Conservation (phyloP, 2,113 vertebrate species). For the Neotoma lepida region DNA sequence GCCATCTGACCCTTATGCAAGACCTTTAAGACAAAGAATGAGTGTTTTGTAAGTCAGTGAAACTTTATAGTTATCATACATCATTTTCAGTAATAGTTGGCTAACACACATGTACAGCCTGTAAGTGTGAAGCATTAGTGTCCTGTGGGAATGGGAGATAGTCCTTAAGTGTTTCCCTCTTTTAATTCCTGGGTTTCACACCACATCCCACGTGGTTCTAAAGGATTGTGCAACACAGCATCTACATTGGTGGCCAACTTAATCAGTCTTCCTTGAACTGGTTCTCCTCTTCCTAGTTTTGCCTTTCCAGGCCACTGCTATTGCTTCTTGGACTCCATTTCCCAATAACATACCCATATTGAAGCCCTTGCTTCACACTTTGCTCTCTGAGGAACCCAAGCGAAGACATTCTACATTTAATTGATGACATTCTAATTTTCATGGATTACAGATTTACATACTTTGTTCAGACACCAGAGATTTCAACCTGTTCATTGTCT, state of each 20-base stretch:
- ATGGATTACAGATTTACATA: not conserved
- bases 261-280: not conserved
- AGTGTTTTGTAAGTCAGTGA: not conserved
- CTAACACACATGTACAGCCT: not conserved
- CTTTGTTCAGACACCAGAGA: not conserved
- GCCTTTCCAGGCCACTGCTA: not conserved
- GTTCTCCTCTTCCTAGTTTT: not conserved
- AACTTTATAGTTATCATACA: not conserved
- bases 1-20: not conserved
- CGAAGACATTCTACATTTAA: not conserved
- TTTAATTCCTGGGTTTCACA: not conserved
- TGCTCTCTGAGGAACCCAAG: not conserved
- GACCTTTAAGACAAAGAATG: not conserved
- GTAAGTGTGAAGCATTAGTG: not conserved
- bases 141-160: not conserved
- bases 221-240: not conserved
- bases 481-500: not conserved
- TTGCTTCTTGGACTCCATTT: not conserved
- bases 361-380: slow-evolving; percentile 12
- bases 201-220: not conserved
- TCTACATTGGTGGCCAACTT: not conserved
- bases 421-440: slow-evolving; percentile 11
- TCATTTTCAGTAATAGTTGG: not conserved
- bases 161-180: not conserved
- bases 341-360: not conserved